Percentiles rank a stretch among this genome's conserved stretches.
These are phyloP conservation scores for Spea hammondii DNA, from an alignment of 2,797 vertebrate genomes.

Conservation along the genomic window DNA sequence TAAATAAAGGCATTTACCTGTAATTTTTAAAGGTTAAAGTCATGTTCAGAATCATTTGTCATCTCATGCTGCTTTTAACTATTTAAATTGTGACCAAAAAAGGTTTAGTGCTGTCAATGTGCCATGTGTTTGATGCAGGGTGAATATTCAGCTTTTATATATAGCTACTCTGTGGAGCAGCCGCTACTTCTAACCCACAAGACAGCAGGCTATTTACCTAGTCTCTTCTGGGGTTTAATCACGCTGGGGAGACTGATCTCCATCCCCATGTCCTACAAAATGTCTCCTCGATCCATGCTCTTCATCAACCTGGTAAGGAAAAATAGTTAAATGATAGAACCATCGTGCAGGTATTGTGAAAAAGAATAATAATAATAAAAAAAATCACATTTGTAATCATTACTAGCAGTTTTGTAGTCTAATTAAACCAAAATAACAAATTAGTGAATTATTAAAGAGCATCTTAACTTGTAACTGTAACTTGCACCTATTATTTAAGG, in stretches of 20 bases:
- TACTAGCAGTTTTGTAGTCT: too few relatives aligned
- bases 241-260: constrained; percentile 83
- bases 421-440: too few relatives aligned
- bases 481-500: too few relatives aligned
- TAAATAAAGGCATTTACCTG: too few relatives aligned
- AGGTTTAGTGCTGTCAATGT: neutral
- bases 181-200: constrained; percentile 81
- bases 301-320: constrained; percentile 81
- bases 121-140: constrained; percentile 72
- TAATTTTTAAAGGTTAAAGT: too few relatives aligned
- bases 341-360: too few relatives aligned
- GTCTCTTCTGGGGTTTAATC: constrained; percentile 90
- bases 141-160: constrained; percentile 86
- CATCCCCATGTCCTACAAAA: constrained; percentile 82
- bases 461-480: too few relatives aligned
- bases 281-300: constrained; percentile 78
- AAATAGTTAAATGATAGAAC: neutral
- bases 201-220: constrained; percentile 83
- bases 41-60: neutral
- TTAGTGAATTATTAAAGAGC: too few relatives aligned
- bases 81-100: neutral
- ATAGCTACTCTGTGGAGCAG: constrained; percentile 86
- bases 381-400: too few relatives aligned
- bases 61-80: neutral
- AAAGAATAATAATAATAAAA: too few relatives aligned